Conservation (phyloP, 2,113 vertebrate species). For the Emydocephalus ijimae region DNA sequence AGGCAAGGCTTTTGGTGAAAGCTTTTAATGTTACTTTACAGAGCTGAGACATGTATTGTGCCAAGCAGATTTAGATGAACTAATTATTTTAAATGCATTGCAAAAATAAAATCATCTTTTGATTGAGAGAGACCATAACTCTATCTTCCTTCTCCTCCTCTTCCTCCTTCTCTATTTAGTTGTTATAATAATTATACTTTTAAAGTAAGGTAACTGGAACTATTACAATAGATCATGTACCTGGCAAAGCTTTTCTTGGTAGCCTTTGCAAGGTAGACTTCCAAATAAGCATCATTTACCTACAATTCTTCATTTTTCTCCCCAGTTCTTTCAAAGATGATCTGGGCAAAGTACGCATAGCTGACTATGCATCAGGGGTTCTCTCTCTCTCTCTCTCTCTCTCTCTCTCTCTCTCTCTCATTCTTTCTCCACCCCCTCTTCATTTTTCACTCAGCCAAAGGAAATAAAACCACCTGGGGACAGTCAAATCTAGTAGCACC, state of each 20-base stretch:
- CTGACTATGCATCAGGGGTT: background rate
- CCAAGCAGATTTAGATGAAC: background rate
- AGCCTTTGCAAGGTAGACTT: background rate
- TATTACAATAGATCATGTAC: background rate
- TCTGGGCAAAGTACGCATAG: background rate
- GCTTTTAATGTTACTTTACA: background rate
- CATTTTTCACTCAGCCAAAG: background rate
- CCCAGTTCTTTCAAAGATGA: background rate
- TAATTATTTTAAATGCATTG: background rate
- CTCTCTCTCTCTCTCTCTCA: background rate
- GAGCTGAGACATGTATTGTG: background rate
- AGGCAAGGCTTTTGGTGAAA: background rate
- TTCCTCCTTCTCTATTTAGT: background rate
- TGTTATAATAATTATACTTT: background rate
- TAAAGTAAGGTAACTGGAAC: background rate
- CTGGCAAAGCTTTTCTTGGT: background rate
- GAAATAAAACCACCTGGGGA: background rate
- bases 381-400: too few species aligned
- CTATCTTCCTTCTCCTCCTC: background rate
- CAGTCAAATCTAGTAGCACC: constrained; percentile 1
- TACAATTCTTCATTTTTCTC: background rate
- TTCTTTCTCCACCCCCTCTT: background rate
- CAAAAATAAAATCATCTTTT: background rate
- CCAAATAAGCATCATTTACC: background rate
- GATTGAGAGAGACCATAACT: background rate